Evolutionary conservation across 2,888 invertebrate species (phyloP), one percentile per base, ranked within the genome.

Genomic region (Pyrocoelia pectoralis): DNA sequence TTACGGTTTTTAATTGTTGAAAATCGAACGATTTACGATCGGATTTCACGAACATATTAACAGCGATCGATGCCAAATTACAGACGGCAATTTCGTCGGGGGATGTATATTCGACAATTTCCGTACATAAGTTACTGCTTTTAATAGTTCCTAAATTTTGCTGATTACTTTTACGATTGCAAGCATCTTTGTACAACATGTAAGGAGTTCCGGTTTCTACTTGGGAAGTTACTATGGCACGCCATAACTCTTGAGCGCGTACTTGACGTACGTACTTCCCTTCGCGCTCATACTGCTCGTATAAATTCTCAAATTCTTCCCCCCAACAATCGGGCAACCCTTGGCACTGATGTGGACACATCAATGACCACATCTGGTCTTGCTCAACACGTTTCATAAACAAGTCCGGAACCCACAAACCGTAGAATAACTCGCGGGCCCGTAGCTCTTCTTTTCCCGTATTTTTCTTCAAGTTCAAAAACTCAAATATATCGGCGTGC

Each of bases 121-220:
- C 99, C 0, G 99, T 98, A 79, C 98, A 99, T 33, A 99, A 84
- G 81, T 99, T 99, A 74, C 97, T 96, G 81, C 97, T 95, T 82
- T 97, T 97, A 71, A 99, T 99, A 0, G 98, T 98, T 10, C 99
- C 99, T 61, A 99, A 83, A 83, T 99, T 98, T 80, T 98, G 92
- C 76, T 99, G 99, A 81, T 99, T 99, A 63, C 95, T 95, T 83
- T 99, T 99, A 1, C 92, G 84, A 78, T 99, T 99, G 77, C 98
- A 98, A 2, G 96, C 88, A 83, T 99, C 99, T 83, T 96, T 96
- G 78, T 95, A 96, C 0, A 95, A 82, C 95, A 99, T 98, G 80
- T 96, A 99, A 0, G 99, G 99, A 2, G 95, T 96, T 10, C 98
- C 99, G 1, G 98, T 98, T 85, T 99, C 99, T 1, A 96, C 94